These are phyloP conservation scores for Cygnus atratus DNA, from an alignment of 2,113 vertebrate species.

Conservation along the genomic window DNA sequence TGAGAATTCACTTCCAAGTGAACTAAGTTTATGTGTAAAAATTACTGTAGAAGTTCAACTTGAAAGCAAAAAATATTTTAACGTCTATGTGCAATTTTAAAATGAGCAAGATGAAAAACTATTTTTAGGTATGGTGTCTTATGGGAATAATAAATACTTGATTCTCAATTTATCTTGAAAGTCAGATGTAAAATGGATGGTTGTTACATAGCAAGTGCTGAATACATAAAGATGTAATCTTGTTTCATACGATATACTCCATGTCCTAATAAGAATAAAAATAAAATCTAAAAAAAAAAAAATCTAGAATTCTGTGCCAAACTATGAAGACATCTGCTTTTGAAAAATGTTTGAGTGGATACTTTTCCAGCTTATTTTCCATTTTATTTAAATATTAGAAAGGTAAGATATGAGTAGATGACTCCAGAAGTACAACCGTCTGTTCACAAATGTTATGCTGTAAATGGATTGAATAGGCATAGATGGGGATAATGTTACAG, in stretches of 20 bases:
- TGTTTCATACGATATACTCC: not conserved
- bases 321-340: slow-evolving; percentile 21
- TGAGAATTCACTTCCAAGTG: not conserved
- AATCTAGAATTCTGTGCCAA: slow-evolving; percentile 1
- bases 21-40: not conserved
- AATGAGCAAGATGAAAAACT: slow-evolving; percentile 36
- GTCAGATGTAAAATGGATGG: not conserved
- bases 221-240: not conserved
- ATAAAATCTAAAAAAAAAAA: not conserved
- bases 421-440: not conserved
- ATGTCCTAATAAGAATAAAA: not conserved
- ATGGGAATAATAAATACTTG: slow-evolving; percentile 36
- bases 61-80: slow-evolving; percentile 58
- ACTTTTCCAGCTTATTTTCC: slow-evolving; percentile 26
- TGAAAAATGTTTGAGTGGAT: slow-evolving; percentile 31
- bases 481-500: not conserved
- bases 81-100: slow-evolving; percentile 30
- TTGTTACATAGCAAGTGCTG: not conserved
- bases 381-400: not conserved
- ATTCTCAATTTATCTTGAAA: slow-evolving; percentile 51
- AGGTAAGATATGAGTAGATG: not conserved
- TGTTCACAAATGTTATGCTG: not conserved
- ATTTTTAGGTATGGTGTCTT: slow-evolving; percentile 9
- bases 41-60: slow-evolving; percentile 1
- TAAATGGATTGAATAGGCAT: not conserved